Evolutionary conservation across 2,888 invertebrate genomes (phyloP), one percentile per base, ranked within the genome.

Genomic region (Dicyrtoma fusca): DNA sequence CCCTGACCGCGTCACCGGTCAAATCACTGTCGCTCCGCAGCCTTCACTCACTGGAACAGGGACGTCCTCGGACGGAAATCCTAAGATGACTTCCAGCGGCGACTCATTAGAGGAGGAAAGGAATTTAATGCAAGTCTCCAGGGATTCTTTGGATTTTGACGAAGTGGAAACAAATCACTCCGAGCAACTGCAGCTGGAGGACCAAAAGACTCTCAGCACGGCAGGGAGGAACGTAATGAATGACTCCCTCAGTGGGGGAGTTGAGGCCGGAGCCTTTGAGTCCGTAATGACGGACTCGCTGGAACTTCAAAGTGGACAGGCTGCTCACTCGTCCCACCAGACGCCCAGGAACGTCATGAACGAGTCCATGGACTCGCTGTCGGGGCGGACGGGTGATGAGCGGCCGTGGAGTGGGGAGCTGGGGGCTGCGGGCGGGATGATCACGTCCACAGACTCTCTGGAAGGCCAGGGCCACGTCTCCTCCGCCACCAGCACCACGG

Each of bases 131-230:
- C 84, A 87, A 76, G 87, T 88, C 55, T 90, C 90, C 81, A 87
- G 88, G 1, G 90, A 91, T 81, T 90, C 90, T 69, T 83, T 90
- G 71, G 90, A 90, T 84, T 47, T 68, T 42, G 68, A 68, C 23
- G 68, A 68, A 25, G 14, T 42, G 23, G 66, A 68, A 57, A 6
- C 42, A 34, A 59, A 34, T n/a, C 25, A 34, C 1, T 26, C 14
- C n/a, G 5, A 19, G 14, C 25, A 3, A 6, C n/a, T 11, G 4
- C 49, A 49, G 13, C 49, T 14, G 3, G 49, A 49, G 5, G 17
- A 17, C 49, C 49, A 49, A 49, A 49, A 13, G 34, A 34, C 34
- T 34, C 34, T 34, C 8, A 3, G 34, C 34, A 5, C 34, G 3
- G 10, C 8, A 49, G 53, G 51, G 13, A 70, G 49, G 34, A 64